Percentiles rank a stretch among this genome's conserved stretches.
Conservation (phyloP, 2,113 vertebrate species). For the Aix galericulata region DNA sequence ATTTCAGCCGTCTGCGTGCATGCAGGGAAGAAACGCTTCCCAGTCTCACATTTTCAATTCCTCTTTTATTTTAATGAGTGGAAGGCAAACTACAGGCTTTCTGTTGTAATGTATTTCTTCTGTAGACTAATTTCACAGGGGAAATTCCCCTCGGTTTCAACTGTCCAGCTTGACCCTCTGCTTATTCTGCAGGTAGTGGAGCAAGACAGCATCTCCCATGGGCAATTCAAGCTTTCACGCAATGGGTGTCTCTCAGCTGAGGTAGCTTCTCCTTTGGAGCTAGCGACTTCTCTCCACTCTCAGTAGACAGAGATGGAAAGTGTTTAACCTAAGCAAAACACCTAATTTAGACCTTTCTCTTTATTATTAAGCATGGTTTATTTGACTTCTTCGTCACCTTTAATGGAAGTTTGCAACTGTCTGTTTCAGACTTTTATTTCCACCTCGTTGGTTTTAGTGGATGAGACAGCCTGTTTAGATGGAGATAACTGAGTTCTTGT, state of each 20-base stretch:
- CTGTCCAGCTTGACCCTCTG: neutral
- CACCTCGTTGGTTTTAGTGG: neutral
- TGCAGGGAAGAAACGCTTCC: neutral
- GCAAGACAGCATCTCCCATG: fast-evolving
- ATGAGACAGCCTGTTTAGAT: neutral
- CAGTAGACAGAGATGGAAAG: neutral
- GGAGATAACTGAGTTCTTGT: neutral
- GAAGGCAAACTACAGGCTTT: neutral
- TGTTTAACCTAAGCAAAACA: neutral
- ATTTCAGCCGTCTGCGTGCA: neutral
- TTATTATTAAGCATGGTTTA: neutral
- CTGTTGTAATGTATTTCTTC: neutral
- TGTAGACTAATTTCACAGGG: neutral
- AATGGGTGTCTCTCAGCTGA: neutral
- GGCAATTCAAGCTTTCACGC: neutral
- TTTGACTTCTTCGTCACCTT: neutral
- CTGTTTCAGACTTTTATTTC: neutral
- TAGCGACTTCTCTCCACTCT: neutral
- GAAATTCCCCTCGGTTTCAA: neutral
- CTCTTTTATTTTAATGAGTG: neutral
- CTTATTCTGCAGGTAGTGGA: neutral
- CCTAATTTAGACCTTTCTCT: neutral
- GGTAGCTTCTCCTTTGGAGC: neutral
- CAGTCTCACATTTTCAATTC: neutral
- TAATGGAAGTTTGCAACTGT: neutral